Percentiles rank a stretch among this genome's conserved stretches.
Conservation (phyloP, 2,797 vertebrate genomes). For the Emydoidea blandingii region DNA sequence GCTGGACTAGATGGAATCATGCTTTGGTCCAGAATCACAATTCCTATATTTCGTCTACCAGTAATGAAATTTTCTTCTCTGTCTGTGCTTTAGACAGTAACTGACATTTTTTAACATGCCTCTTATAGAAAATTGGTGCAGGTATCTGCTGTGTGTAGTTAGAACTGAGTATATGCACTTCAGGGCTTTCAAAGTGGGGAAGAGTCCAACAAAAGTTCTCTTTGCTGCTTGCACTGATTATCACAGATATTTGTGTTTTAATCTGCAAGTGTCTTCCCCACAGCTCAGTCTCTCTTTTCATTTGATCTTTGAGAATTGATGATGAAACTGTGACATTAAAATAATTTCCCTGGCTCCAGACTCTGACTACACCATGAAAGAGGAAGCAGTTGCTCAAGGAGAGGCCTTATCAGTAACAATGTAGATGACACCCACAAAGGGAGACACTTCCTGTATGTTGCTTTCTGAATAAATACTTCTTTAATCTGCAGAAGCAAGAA, state of each 20-base stretch:
- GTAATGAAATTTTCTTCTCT: background rate
- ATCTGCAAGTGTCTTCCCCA: slow-evolving; percentile 3
- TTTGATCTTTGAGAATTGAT: slow-evolving; percentile 4
- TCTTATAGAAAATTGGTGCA: slow-evolving; percentile 11
- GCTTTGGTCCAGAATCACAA: background rate
- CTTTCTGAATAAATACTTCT: slow-evolving; percentile 25
- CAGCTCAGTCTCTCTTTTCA: background rate
- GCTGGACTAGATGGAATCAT: background rate
- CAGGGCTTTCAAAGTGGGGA: slow-evolving; percentile 5
- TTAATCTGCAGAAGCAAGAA: slow-evolving; percentile 37
- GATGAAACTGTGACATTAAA: background rate
- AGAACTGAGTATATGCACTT: background rate
- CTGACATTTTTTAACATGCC: background rate
- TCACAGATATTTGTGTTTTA: background rate
- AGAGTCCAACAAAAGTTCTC: slow-evolving; percentile 1
- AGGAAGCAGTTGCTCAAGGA: background rate
- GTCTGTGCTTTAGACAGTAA: background rate
- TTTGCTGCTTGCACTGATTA: slow-evolving; percentile 31
- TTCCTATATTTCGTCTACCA: background rate
- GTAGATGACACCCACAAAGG: background rate
- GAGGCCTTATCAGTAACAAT: background rate
- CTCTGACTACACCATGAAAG: background rate
- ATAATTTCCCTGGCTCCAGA: background rate
- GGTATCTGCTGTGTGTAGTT: background rate
- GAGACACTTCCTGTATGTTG: background rate